Base-by-base conservation (phyloP, 2,113 vertebrate species). In the Grallaria varia region DNA sequence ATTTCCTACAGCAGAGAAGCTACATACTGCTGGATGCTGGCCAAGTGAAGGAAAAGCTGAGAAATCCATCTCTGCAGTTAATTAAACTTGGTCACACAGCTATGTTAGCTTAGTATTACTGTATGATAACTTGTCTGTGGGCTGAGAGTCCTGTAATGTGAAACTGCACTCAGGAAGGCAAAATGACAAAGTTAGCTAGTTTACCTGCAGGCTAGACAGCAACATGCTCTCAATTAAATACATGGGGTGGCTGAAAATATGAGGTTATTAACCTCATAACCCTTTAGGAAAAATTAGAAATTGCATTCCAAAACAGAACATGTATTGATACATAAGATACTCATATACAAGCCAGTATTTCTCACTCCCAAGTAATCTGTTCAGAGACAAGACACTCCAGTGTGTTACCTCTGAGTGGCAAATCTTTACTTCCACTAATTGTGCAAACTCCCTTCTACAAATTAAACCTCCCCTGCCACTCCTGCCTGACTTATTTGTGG, bases 21-120 rank as follows among this genome's bases (percentile, higher is more conserved):
- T 72, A 44, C 69, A 56, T 45, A 39, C 30, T 84, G 84, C 60
- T 90, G 85, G 89, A 95, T 87, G 68, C 16, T 83, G 74, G 79
- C 75, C 91, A 95, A 92, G 55, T 8, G 68, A 90, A 77, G 66
- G 40, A 85, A 91, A 71, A 84, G 52, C 68, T 25, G 64, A 84
- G 68, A 93, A 94, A 86, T 81, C 39, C 69, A 93, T 84, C 84
- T 95, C 45, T 95, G 68, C 87, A 87, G 84, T 94, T 96, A 97
- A 97, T 97, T 96, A 96, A 93, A 97, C 97, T 87, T 96, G 67
- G 91, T 97, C 87, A 67, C 83, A 94, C 50, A 91, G 94, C 86
- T 84, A 64, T 45, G 21, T 81, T 95, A 95, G 85, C 80, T 95
- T 93, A 88, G 95, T 95, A 97, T 95, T 94, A 94, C 84, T 90